A percentile compares a stretch with the other conserved stretches of the same genome.
These are phyloP conservation scores for Apis dorsata DNA, from an alignment of 1,140 invertebrate species.

Conservation along the genomic window DNA sequence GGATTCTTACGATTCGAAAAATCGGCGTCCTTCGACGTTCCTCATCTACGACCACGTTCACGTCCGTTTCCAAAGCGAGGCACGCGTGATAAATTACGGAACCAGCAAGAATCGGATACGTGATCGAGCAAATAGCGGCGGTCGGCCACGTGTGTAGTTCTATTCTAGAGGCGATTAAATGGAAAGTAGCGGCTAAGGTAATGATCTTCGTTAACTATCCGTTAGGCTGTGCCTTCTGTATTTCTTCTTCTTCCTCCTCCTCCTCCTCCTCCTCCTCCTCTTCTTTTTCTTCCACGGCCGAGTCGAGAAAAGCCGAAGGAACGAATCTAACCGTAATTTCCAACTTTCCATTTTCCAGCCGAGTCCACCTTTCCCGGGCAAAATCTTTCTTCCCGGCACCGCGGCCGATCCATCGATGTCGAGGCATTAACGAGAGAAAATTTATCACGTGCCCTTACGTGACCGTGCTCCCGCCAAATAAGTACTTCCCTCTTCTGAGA, in stretches of 20 bases:
- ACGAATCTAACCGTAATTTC: conserved; percentile 9
- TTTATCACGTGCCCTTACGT: conserved; percentile 9
- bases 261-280: background rate
- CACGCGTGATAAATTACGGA: background rate
- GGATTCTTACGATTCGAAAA: no score
- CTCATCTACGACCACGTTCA: no score
- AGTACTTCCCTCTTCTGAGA: conserved; percentile 14
- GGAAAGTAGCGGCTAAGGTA: conserved; percentile 50
- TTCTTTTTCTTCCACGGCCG: background rate
- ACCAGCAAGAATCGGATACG: background rate
- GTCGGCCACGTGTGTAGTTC: background rate
- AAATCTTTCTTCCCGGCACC: conserved; percentile 24
- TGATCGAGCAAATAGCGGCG: background rate
- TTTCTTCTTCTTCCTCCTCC: background rate
- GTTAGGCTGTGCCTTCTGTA: background rate
- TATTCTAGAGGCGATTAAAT: conserved; percentile 38
- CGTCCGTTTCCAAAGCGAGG: background rate
- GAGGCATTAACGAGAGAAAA: conserved; percentile 24
- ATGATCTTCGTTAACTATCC: conserved; percentile 45
- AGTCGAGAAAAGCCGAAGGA: background rate
- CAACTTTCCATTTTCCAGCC: conserved; percentile 48
- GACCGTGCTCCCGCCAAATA: conserved; percentile 13
- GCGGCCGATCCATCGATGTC: conserved; percentile 18
- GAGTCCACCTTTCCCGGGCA: conserved; percentile 17
- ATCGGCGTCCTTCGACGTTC: no score